Conservation (phyloP, 2,113 vertebrate species). For the Ancistrus triradiatus region DNA sequence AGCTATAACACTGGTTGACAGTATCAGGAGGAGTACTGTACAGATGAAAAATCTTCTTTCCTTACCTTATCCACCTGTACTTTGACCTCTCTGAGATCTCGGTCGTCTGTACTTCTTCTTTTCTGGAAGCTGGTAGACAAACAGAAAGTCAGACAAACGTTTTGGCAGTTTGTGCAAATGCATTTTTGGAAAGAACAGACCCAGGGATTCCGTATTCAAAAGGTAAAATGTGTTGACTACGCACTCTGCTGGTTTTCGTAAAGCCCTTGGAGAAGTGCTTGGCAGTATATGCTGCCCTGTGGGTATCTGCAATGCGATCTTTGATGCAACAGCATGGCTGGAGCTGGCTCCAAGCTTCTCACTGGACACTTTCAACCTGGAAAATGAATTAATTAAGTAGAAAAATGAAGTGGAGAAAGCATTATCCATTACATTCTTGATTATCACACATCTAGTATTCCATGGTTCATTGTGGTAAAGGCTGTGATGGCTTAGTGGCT, state of each 20-base stretch:
- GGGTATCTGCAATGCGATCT: conserved; percentile 55
- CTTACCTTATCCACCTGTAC: conserved; percentile 64
- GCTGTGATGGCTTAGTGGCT: no score
- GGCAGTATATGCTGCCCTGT: conserved; percentile 34
- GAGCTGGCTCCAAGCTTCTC: conserved; percentile 31
- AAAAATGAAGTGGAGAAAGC: no score
- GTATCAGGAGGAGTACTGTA: not conserved
- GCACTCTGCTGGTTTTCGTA: conserved; percentile 54
- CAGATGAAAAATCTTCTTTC: not conserved
- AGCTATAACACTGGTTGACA: not conserved
- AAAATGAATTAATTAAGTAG: not conserved
- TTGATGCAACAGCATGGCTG: conserved; percentile 49
- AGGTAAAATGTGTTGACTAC: conserved; percentile 27
- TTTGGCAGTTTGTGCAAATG: not conserved
- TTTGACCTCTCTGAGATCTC: conserved; percentile 37
- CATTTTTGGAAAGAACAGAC: not conserved
- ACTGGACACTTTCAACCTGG: conserved; percentile 28
- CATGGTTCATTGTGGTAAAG: not conserved
- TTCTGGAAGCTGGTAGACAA: conserved; percentile 43
- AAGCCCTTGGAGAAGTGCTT: conserved; percentile 52
- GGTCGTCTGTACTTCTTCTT: conserved; percentile 19
- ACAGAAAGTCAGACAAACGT: conserved; percentile 1
- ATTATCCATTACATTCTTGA: not conserved
- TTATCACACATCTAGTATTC: not conserved
- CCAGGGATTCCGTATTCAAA: not conserved